phyloP scores from a whole-genome alignment of 2,113 vertebrate genomes.

The Microcebus tavaratra region DNA sequence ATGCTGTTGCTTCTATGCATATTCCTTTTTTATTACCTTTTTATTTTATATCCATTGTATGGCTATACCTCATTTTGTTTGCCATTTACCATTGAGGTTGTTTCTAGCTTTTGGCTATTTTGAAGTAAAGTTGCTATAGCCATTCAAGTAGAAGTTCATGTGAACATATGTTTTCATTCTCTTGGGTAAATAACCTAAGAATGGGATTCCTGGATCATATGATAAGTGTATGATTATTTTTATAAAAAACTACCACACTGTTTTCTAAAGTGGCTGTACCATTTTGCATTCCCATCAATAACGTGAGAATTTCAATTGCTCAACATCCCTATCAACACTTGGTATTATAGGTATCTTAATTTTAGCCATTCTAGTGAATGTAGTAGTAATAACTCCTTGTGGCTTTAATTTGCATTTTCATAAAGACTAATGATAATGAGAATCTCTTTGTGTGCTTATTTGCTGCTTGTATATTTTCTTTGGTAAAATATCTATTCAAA shows the following conservation, averaged over 20 bases:
- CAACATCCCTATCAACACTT: background rate
- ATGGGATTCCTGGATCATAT: background rate
- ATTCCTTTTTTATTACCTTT: background rate
- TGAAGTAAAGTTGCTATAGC: background rate
- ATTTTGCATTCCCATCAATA: background rate
- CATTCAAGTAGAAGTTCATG: background rate
- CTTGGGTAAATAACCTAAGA: background rate
- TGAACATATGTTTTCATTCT: conserved; percentile 34
- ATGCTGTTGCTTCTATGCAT: background rate
- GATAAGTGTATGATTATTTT: background rate
- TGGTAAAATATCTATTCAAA: background rate
- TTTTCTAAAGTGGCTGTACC: background rate
- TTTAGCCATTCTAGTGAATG: background rate
- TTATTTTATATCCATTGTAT: background rate
- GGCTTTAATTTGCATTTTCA: background rate
- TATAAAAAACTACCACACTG: background rate
- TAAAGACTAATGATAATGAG: background rate
- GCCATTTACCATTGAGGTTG: background rate
- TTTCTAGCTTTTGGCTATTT: background rate
- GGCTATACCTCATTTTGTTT: background rate
- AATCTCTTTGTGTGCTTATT: background rate
- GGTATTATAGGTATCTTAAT: conserved; percentile 16
- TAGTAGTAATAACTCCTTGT: background rate
- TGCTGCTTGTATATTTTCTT: background rate
- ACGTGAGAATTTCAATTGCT: conserved; percentile 19